Conservation (phyloP, 2,888 invertebrate species). For the Pandemis cinnamomeana region DNA sequence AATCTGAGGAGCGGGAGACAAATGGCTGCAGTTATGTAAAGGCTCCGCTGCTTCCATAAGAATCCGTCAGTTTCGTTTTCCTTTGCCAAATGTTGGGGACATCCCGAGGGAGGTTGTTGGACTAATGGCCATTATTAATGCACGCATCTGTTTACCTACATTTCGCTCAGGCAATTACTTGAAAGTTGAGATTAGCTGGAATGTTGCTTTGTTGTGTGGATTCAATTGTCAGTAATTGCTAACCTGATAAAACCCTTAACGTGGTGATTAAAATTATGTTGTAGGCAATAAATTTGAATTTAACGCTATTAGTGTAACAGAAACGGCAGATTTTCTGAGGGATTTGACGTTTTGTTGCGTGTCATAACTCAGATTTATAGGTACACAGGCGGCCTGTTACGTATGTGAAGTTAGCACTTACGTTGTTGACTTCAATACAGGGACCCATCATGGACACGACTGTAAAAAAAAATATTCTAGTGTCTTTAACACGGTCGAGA, state of each 20-base stretch:
- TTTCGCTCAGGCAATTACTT: not conserved
- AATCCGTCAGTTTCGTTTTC: conserved; percentile 31
- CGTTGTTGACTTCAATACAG: no score
- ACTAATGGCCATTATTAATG: conserved; percentile 21
- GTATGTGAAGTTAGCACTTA: no score
- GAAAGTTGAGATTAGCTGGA: not conserved
- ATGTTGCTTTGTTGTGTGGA: not conserved
- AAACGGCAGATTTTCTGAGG: no score
- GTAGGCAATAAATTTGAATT: no score
- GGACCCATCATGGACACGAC: no score
- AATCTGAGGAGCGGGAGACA: conserved; percentile 28
- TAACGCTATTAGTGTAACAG: no score
- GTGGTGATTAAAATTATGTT: no score
- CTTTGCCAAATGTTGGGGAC: conserved; percentile 24
- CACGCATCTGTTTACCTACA: not conserved
- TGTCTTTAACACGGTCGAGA: no score
- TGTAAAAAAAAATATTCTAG: no score
- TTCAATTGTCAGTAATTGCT: not conserved
- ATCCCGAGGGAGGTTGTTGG: conserved; percentile 1
- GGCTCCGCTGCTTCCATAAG: conserved; percentile 13
- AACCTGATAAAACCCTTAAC: not conserved
- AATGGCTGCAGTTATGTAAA: conserved; percentile 23
- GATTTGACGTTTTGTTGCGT: no score
- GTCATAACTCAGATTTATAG: no score
- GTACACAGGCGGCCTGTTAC: no score